phyloP scores from a whole-genome alignment of 2,113 vertebrate genomes.

The Psilopogon haemacephalus region DNA sequence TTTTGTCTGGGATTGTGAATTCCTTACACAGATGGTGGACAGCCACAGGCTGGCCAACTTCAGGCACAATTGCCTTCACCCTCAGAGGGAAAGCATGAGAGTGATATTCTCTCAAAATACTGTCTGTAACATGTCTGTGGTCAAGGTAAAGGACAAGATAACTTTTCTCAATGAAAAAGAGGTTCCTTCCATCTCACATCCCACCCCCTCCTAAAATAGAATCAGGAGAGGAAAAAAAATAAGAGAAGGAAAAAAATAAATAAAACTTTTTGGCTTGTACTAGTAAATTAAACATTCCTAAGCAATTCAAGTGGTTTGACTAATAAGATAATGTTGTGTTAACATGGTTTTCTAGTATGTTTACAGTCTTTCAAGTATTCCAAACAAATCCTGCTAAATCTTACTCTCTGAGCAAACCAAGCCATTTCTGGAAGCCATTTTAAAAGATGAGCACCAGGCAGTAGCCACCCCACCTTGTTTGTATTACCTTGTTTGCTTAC shows the following conservation, averaged over 20 bases:
- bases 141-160: constrained; percentile 40
- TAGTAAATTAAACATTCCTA: constrained; percentile 49
- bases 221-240: background rate
- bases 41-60: constrained; percentile 75
- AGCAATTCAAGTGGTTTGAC: constrained; percentile 52
- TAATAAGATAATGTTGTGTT: constrained; percentile 49
- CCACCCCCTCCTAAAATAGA: background rate
- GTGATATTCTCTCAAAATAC: constrained; percentile 42
- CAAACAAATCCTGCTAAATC: constrained; percentile 44
- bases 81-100: constrained; percentile 49
- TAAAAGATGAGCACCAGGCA: background rate
- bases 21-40: constrained; percentile 88
- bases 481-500: background rate
- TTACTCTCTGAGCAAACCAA: constrained; percentile 7
- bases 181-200: background rate
- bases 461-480: background rate
- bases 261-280: background rate
- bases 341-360: constrained; percentile 44
- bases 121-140: constrained; percentile 45
- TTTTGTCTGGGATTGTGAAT: constrained; percentile 86
- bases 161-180: background rate
- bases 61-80: constrained; percentile 70
- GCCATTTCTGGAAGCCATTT: constrained; percentile 3
- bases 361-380: constrained; percentile 51
- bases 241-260: background rate